These are phyloP conservation scores for Trachelus stipa DNA, from an alignment of 2,888 invertebrate species.

Conservation along the genomic window DNA sequence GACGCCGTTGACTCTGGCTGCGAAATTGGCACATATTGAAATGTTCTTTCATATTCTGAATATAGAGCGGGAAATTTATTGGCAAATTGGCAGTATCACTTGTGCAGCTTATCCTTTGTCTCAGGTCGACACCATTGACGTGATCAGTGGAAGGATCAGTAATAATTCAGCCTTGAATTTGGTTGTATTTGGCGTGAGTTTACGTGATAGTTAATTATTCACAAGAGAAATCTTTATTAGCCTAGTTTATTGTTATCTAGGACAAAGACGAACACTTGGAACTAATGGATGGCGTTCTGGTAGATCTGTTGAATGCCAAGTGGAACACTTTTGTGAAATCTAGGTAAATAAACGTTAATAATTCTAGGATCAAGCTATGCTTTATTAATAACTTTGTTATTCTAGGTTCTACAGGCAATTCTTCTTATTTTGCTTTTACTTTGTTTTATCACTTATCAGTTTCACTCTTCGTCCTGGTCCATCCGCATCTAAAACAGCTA, in stretches of 20 bases:
- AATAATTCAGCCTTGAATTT: constrained; percentile 95
- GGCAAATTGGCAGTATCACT: constrained; percentile 96
- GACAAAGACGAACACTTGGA: constrained; percentile 95
- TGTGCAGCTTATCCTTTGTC: constrained; percentile 97
- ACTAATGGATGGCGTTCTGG: constrained; percentile 92
- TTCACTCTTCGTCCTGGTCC: constrained; percentile 92
- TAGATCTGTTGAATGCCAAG: constrained; percentile 94
- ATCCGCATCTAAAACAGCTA: constrained; percentile 22
- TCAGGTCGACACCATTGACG: constrained; percentile 95
- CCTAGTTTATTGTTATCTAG: constrained; percentile 68
- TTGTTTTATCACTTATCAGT: constrained; percentile 86
- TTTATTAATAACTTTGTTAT: constrained; percentile 27
- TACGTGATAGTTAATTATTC: neutral
- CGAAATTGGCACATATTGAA: constrained; percentile 91
- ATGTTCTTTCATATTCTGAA: constrained; percentile 98
- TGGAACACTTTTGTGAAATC: constrained; percentile 98
- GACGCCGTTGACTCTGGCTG: constrained; percentile 93
- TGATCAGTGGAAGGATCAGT: constrained; percentile 90
- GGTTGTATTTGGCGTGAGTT: constrained; percentile 93
- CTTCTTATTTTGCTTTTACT: constrained; percentile 90
- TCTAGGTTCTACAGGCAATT: constrained; percentile 92
- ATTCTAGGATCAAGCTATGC: neutral
- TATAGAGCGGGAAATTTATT: constrained; percentile 95
- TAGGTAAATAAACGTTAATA: constrained; percentile 56
- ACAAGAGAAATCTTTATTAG: neutral